Percentiles rank a stretch among this genome's conserved stretches.
Conservation (phyloP, 2,113 vertebrate species). For the Prolemur simus region DNA sequence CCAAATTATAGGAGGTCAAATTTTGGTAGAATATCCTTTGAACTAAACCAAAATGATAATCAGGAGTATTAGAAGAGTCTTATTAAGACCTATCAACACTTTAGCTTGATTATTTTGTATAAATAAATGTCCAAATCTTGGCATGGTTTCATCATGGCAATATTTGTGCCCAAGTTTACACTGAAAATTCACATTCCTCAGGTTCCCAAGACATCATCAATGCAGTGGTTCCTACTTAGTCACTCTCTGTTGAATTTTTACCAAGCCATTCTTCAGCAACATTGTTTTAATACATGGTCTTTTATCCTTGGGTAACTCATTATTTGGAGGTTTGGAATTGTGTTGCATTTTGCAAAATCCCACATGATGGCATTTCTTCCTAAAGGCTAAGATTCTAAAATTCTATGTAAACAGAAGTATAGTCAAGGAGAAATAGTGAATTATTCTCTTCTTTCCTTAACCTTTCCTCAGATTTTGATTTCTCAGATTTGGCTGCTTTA, state of each 20-base stretch:
- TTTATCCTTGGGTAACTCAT: background rate
- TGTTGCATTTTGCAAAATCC: constrained; percentile 23
- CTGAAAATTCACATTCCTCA: background rate
- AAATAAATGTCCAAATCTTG: background rate
- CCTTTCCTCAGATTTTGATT: background rate
- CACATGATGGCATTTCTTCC: background rate
- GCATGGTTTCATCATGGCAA: background rate
- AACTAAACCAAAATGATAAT: constrained; percentile 38
- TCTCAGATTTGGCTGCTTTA: background rate
- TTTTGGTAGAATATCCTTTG: background rate
- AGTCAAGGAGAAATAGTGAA: background rate
- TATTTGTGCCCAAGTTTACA: background rate
- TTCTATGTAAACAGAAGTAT: background rate
- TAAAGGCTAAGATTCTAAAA: background rate
- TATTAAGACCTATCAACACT: background rate
- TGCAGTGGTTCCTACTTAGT: background rate
- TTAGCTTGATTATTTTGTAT: background rate
- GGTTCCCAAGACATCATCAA: background rate
- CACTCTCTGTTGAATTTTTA: background rate
- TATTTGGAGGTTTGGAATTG: background rate
- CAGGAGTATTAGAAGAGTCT: background rate
- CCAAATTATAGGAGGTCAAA: background rate
- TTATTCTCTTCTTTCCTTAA: background rate
- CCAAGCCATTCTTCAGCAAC: background rate
- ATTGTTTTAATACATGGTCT: background rate